Evolutionary conservation across 2,113 vertebrate genomes (phyloP).

Genomic region (Colossoma macropomum): DNA sequence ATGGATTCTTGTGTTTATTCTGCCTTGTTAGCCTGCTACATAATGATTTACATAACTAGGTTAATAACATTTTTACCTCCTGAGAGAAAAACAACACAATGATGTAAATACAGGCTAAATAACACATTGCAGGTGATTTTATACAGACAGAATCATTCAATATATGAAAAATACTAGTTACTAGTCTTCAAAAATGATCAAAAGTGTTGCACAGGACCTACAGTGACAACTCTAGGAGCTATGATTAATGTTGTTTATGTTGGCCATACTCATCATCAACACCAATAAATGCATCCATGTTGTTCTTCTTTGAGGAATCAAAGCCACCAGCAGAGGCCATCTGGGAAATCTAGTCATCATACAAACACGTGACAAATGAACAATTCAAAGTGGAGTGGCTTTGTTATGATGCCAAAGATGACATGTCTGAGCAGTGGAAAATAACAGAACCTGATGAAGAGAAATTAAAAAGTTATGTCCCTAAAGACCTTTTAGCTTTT

Average conservation of each 20-base stretch:
- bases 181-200: background rate
- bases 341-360: slow-evolving; percentile 42
- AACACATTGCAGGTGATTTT: no score
- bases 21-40: no score
- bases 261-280: background rate
- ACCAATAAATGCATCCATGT: background rate
- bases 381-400: slow-evolving; percentile 62
- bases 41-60: no score
- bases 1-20: no score
- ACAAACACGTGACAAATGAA: slow-evolving; percentile 61
- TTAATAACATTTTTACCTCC: no score
- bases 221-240: background rate
- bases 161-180: no score
- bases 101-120: no score
- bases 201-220: no score
- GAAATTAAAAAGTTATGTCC: slow-evolving; percentile 20
- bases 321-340: slow-evolving; percentile 10
- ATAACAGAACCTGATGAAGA: slow-evolving; percentile 14
- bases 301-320: background rate
- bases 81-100: no score
- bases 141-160: no score
- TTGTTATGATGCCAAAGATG: slow-evolving; percentile 63
- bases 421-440: slow-evolving; percentile 38
- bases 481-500: slow-evolving; percentile 8
- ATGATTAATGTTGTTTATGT: background rate